Percentiles rank a stretch among this genome's conserved stretches.
Evolutionary conservation across 2,113 vertebrate species (phyloP).

Genomic region (Anseranas semipalmata): DNA sequence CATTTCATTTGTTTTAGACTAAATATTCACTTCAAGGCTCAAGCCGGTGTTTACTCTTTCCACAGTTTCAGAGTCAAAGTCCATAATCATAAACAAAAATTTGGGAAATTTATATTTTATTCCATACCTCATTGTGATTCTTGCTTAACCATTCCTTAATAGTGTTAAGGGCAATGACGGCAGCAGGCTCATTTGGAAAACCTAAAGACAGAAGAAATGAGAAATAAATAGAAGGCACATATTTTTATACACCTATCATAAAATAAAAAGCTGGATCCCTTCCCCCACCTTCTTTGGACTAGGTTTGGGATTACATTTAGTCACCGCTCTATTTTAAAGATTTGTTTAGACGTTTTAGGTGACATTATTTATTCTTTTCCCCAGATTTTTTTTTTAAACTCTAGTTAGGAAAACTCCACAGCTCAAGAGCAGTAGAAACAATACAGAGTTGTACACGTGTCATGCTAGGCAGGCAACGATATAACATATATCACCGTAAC

Average conservation of each 20-base stretch:
- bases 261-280: not conserved
- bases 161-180: slow-evolving; percentile 88
- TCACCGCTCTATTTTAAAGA: not conserved
- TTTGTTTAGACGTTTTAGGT: not conserved
- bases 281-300: not conserved
- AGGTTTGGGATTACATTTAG: not conserved
- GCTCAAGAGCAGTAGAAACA: not conserved
- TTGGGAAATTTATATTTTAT: not conserved
- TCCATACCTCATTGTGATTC: slow-evolving; percentile 88
- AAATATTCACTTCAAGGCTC: not conserved
- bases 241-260: not conserved
- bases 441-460: not conserved
- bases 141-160: slow-evolving; percentile 90
- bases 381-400: not conserved
- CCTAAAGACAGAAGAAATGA: slow-evolving; percentile 76
- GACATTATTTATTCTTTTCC: not conserved
- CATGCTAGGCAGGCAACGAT: not conserved
- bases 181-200: slow-evolving; percentile 96
- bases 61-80: not conserved
- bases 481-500: not conserved
- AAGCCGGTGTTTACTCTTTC: not conserved
- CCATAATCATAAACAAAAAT: not conserved
- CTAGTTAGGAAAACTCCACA: not conserved
- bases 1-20: not conserved
- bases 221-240: not conserved